Conservation (phyloP, 2,113 vertebrate genomes). For the Prionailurus viverrinus region DNA sequence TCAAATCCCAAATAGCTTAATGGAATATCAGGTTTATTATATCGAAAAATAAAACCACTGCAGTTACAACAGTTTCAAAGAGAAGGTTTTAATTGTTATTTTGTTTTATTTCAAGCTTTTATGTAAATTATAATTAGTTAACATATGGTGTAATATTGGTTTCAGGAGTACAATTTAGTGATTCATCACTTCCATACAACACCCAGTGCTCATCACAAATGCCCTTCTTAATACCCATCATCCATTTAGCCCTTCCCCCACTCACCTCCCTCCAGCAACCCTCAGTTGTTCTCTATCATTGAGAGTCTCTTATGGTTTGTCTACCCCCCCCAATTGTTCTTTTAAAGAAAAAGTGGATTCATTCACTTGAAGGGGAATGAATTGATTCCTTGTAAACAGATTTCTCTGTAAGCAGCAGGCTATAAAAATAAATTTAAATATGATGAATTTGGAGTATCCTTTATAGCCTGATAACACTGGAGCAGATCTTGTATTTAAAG, state of each 20-base stretch:
- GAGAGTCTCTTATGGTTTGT: neutral
- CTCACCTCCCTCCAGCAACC: neutral
- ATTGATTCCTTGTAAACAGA: neutral
- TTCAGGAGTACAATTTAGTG: neutral
- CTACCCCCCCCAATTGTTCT: neutral
- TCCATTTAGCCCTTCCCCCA: too few species aligned
- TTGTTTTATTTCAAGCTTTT: neutral
- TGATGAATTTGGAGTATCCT: neutral
- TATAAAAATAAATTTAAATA: neutral
- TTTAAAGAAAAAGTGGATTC: neutral
- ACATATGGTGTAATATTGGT: neutral
- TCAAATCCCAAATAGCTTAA: neutral
- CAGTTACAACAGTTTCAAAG: neutral
- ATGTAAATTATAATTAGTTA: neutral
- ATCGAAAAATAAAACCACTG: neutral
- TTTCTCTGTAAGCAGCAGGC: neutral
- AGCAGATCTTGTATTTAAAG: neutral
- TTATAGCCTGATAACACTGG: neutral
- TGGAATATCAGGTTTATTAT: neutral
- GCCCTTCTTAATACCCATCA: too few species aligned
- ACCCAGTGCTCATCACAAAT: neutral
- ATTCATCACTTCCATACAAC: neutral
- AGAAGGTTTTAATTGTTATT: neutral
- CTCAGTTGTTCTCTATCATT: neutral
- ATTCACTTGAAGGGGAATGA: neutral